Evolutionary conservation across 2,113 vertebrate genomes (phyloP), one percentile per base, ranked within the genome.

Genomic region (Corapipo altera): DNA sequence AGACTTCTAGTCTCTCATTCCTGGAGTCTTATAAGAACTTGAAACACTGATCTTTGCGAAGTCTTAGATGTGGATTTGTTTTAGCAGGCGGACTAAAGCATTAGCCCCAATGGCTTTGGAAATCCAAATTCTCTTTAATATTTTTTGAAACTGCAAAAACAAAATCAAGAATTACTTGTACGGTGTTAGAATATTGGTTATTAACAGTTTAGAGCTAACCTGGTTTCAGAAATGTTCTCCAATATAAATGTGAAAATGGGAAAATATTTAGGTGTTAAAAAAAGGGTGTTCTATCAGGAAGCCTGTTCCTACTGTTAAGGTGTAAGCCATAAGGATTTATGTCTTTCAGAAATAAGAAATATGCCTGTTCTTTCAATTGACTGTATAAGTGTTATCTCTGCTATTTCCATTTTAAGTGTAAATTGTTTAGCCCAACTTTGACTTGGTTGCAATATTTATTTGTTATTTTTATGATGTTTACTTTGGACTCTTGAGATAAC

Each of bases 41-140:
- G 15, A 15, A 91, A 33, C 18, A 8, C 1, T 11, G 22, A 35
- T 43, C 30, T 55, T n/a, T 39, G 26, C 30, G 65, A 79, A 83
- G 46, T 43, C 26, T 11, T 15, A 9, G 12, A 27, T 35, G 18
- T 27, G 44, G 9, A 1, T 66, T 75, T 66, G 20, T 70, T 78
- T 58, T 49, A 64, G 24, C 12, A 51, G 48, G 9, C 20, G 61
- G 16, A 69, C 75, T 26, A 64, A 33, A 15, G 77, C 49, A 39
- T 41, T 88, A 39, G 94, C 39, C 48, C 27, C 55, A 92, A 4
- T 95, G 93, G 88, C 91, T 97, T 89, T 88, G 71, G 74, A 88
- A 90, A 80, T 82, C 39, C 79, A 90, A 94, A 95, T 65, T 92
- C 49, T 52, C 8, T 64, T 33, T 0, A 79, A 17, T 11, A 2